Evolutionary conservation across 2,113 vertebrate genomes (phyloP).

Genomic region (Mus spicilegus): DNA sequence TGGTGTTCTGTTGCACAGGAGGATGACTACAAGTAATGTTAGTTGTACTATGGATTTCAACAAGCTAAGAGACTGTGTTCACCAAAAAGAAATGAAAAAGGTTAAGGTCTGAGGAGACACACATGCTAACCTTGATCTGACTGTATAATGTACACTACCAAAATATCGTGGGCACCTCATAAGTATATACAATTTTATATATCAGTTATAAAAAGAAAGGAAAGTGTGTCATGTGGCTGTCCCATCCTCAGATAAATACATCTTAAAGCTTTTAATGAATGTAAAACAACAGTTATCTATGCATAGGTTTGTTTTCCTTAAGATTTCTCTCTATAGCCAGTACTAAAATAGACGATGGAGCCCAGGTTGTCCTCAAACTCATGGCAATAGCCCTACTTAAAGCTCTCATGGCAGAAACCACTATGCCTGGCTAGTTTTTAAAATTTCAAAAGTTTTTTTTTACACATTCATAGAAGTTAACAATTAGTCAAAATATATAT

Average conservation of each 20-base stretch:
- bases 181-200: background rate
- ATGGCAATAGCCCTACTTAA: background rate
- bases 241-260: slow-evolving; percentile 21
- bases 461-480: slow-evolving; percentile 22
- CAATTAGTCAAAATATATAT: slow-evolving; percentile 52
- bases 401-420: background rate
- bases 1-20: background rate
- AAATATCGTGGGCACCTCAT: background rate
- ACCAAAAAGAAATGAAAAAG: background rate
- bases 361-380: background rate
- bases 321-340: background rate
- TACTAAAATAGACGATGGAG: background rate
- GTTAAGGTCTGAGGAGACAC: background rate
- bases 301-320: background rate
- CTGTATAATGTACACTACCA: background rate
- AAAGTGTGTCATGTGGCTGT: background rate
- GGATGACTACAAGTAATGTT: background rate
- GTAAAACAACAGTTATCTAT: background rate
- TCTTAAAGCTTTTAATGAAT: slow-evolving; percentile 59
- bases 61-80: background rate
- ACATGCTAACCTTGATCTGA: slow-evolving; percentile 8
- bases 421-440: background rate
- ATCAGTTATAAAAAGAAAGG: background rate
- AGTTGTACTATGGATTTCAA: background rate
- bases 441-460: slow-evolving; percentile 3